Evolutionary conservation across 1,140 invertebrate species (phyloP), one percentile per base, ranked within the genome.

Genomic region (Palaemon carinicauda): DNA sequence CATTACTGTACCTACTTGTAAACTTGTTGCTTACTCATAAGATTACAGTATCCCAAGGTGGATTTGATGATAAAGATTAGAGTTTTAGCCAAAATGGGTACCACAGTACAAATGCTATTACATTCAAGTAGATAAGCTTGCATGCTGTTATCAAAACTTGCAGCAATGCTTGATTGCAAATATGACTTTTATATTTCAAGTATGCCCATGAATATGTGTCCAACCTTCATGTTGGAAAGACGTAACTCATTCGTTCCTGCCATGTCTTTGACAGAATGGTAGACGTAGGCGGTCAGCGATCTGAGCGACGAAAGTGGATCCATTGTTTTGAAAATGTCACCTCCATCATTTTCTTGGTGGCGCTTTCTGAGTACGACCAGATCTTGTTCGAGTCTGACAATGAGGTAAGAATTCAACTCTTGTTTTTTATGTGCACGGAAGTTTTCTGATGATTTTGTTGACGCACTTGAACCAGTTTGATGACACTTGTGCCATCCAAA

Each of bases 241-340:
- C 41, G 7, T 41, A n/a, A n/a, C 41, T 41, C 41, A 41, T 41
- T 41, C 12, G 41, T 41, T 41, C 41, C 7, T 12, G 12, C 12
- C 12, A 41, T 41, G 41, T 19, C 73, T 75, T n/a, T 41, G 41
- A 90, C 92, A 97, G 97, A 94, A 98, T 98, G 97, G 97, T 99
- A 90, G 98, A 99, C 92, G 98, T 99, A 87, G 97, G 98, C 89
- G 98, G 98, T 90, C 98, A 99, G 94, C 94, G 97, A 93, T 98
- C 97, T 82, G 97, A 99, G 93, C 95, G 98, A 95, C 96, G 97
- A 94, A 99, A 99, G 94, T 99, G 98, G 98, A 99, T 99, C 91
- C 97, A 99, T 92, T 99, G 97, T 94, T 99, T 99, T 92, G 98
- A 99, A 93, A 98, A 98, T 93, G 97, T 98, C 90, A 98, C 97